Evolutionary conservation across 2,797 vertebrate genomes (phyloP).

Genomic region (Sebastolobus altivelis): DNA sequence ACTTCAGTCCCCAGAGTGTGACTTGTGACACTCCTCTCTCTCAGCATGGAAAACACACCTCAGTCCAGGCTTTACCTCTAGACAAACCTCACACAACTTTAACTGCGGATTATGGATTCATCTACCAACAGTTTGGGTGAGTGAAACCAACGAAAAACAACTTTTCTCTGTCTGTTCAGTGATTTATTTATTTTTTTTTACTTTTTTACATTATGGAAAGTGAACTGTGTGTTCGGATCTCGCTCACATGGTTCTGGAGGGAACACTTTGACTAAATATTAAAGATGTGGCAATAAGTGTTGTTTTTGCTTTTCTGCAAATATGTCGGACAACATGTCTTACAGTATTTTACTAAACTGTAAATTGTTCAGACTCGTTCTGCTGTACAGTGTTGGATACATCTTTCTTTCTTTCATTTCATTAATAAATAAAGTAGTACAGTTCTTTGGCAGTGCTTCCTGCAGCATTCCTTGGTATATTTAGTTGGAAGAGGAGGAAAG

Average conservation of each 20-base stretch:
- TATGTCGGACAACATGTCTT: not conserved
- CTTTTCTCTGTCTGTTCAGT: not conserved
- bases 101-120: conserved; percentile 78
- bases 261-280: not conserved
- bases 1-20: conserved; percentile 15
- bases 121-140: conserved; percentile 86
- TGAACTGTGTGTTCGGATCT: not conserved
- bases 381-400: too few relatives aligned
- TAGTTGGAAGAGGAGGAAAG: not conserved
- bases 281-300: not conserved
- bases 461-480: conserved; percentile 1
- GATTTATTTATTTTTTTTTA: not conserved
- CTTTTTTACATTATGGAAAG: not conserved
- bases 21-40: conserved; percentile 63
- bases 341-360: not conserved
- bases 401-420: not conserved
- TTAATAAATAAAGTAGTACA: not conserved
- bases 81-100: conserved; percentile 4
- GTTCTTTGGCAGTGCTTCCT: not conserved
- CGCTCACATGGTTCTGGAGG: conserved; percentile 7
- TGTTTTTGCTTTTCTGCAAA: not conserved
- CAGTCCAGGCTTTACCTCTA: conserved; percentile 17
- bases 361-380: fast-evolving
- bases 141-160: conserved; percentile 32
- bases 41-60: conserved; percentile 77